Evolutionary conservation across 2,888 invertebrate genomes (phyloP).

Genomic region (Catocala fraxini): DNA sequence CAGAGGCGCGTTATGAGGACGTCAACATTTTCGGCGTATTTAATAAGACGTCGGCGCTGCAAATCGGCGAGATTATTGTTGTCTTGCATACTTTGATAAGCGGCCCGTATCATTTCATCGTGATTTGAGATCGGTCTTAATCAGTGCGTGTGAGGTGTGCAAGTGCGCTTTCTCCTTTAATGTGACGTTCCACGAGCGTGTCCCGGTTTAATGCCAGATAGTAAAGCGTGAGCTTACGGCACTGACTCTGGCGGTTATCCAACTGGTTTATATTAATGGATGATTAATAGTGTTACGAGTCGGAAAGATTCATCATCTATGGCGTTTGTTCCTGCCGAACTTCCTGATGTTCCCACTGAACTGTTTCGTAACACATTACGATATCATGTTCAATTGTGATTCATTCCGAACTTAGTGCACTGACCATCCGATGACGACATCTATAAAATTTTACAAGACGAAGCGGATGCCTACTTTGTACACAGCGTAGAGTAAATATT

Average conservation of each 20-base stretch:
- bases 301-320: conserved; percentile 54
- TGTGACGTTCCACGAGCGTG: conserved; percentile 21
- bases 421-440: conserved; percentile 59
- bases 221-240: conserved; percentile 52
- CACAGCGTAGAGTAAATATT: conserved; percentile 46
- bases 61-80: too few species aligned
- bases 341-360: conserved; percentile 41
- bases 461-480: conserved; percentile 31
- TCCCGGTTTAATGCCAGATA: conserved; percentile 57
- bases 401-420: conserved; percentile 53
- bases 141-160: background rate
- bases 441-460: conserved; percentile 48
- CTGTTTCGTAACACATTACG: conserved; percentile 53
- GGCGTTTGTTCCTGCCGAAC: conserved; percentile 45
- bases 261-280: conserved; percentile 64
- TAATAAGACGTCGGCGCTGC: too few species aligned
- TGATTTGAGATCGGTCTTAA: background rate
- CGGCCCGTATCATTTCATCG: too few species aligned
- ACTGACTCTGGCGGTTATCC: conserved; percentile 65
- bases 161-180: background rate
- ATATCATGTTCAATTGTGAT: conserved; percentile 55
- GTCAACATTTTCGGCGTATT: too few species aligned
- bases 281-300: conserved; percentile 61
- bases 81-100: too few species aligned
- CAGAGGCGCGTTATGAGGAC: too few species aligned